phyloP scores from a whole-genome alignment of 53 echinoderm and acorn worm genomes.

The Holothuria scabra region DNA sequence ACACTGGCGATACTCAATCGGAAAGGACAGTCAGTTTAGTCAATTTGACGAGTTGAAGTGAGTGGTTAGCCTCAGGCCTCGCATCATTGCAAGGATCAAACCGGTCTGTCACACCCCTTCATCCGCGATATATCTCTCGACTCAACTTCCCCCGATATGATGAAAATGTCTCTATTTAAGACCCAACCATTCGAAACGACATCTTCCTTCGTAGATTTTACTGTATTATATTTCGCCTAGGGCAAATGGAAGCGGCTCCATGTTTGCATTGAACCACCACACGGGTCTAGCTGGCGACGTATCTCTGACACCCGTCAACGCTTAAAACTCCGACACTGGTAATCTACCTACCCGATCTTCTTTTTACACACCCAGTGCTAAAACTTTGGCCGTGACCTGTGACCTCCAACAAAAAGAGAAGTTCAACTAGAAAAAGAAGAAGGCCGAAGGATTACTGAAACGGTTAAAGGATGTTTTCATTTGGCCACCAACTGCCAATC shows the following conservation, averaged over 20 bases:
- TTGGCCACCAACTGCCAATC: conserved; percentile 38
- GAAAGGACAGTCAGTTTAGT: no score
- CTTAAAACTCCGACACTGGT: conserved; percentile 1
- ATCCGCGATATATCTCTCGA: conserved; percentile 18
- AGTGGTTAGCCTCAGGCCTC: no score
- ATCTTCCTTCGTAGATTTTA: no score
- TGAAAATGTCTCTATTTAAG: conserved; percentile 41
- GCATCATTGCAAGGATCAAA: background rate
- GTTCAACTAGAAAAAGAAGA: conserved; percentile 5
- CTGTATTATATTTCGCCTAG: conserved; percentile 12
- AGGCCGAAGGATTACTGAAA: conserved; percentile 30
- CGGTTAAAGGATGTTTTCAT: conserved; percentile 42
- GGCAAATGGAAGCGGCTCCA: conserved; percentile 6
- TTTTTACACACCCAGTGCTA: conserved; percentile 12
- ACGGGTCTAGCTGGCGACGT: conserved; percentile 43
- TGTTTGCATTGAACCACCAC: conserved; percentile 26
- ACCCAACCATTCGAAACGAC: no score
- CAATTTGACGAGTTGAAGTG: no score
- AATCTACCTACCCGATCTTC: conserved; percentile 21
- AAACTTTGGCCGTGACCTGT: conserved; percentile 43
- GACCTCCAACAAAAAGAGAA: background rate
- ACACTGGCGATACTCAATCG: no score
- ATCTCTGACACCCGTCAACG: conserved; percentile 29
- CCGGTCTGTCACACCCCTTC: background rate
- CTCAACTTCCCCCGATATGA: conserved; percentile 22